phyloP scores from a whole-genome alignment of 92 coral and sea anemone species.

The Parazoanthus atlanticus region DNA sequence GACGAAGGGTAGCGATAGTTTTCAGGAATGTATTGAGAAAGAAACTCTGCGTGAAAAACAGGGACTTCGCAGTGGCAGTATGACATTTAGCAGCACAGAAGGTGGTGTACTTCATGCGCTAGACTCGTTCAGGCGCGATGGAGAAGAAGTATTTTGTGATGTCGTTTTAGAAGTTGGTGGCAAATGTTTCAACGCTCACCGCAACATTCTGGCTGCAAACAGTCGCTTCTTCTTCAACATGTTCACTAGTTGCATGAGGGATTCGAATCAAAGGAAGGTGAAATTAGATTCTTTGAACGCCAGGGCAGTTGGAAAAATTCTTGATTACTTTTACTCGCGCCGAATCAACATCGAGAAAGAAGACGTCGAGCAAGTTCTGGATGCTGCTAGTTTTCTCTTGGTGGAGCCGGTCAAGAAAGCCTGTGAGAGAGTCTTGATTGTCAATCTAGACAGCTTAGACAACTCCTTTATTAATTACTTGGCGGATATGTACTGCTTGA shows the following conservation, averaged over 20 bases:
- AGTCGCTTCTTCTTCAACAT: constrained; percentile 78
- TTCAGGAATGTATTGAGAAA: no score
- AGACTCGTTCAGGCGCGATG: constrained; percentile 65
- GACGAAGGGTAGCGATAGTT: no score
- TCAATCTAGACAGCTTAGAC: constrained; percentile 48
- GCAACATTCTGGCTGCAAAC: constrained; percentile 78
- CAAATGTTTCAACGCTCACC: constrained; percentile 64
- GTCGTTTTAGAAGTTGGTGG: constrained; percentile 67
- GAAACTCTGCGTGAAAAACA: no score
- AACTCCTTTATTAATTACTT: constrained; percentile 58
- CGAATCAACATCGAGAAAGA: constrained; percentile 65
- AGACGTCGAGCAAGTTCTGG: constrained; percentile 57
- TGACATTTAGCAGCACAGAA: no score
- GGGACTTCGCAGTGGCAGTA: no score
- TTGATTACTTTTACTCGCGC: constrained; percentile 77
- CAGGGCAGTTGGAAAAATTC: constrained; percentile 57
- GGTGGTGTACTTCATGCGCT: constrained; percentile 35
- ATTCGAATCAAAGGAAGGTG: constrained; percentile 61
- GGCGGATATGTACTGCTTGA: constrained; percentile 72
- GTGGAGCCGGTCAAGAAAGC: constrained; percentile 66
- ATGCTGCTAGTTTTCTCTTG: constrained; percentile 69
- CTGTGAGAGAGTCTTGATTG: constrained; percentile 35
- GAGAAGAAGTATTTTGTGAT: constrained; percentile 75
- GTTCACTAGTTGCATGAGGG: constrained; percentile 80
- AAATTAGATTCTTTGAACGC: constrained; percentile 55